Conservation (phyloP, 2,797 vertebrate species). For the Yasuhikotakia modesta region DNA sequence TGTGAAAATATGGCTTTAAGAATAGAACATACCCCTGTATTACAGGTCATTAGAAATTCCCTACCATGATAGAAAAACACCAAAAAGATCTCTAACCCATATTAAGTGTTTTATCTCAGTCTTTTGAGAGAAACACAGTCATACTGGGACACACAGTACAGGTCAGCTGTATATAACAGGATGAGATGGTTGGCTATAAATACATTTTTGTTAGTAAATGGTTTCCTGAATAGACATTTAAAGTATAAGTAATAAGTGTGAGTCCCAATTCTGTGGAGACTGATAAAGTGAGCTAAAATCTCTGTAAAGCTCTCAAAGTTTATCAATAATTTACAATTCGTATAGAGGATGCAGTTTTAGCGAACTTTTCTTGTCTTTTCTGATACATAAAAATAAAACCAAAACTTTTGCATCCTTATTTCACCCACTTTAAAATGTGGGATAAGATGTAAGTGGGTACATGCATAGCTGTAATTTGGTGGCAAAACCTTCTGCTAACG, state of each 20-base stretch:
- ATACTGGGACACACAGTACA: background rate
- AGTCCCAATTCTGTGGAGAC: background rate
- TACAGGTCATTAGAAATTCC: background rate
- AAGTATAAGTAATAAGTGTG: background rate
- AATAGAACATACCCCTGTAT: background rate
- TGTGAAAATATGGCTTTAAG: too few species aligned
- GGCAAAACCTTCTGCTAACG: too few species aligned
- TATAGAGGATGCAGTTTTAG: conserved; percentile 12
- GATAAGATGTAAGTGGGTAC: too few species aligned
- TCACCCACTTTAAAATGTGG: background rate
- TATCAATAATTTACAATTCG: conserved; percentile 14
- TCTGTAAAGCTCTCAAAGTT: conserved; percentile 15
- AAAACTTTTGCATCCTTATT: background rate
- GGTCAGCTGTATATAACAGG: conserved; percentile 18
- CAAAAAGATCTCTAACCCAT: background rate
- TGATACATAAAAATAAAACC: background rate
- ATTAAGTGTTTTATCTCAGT: background rate
- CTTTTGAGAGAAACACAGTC: background rate
- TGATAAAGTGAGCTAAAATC: conserved; percentile 14
- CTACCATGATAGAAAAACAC: background rate
- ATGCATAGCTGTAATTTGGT: too few species aligned
- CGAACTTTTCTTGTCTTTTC: conserved; percentile 5
- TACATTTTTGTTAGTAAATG: conserved; percentile 2
- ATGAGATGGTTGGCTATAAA: conserved; percentile 22
- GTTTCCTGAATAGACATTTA: too few species aligned